Evolutionary conservation across 1,140 invertebrate species (phyloP).

Genomic region (Drosophila eugracilis): DNA sequence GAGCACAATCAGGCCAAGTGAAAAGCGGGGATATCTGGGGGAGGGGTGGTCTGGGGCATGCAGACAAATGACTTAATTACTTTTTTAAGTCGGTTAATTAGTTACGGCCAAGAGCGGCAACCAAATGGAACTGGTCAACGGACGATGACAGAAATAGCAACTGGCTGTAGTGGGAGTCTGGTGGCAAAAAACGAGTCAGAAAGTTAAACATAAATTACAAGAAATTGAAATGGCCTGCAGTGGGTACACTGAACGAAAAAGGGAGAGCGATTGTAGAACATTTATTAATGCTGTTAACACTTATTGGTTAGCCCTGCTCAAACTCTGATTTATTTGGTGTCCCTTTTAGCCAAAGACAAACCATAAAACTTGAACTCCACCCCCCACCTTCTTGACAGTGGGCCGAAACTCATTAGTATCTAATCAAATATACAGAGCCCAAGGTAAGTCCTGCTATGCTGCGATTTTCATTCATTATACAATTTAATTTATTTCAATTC

Average conservation of each 20-base stretch:
- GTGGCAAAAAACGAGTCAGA: constrained; percentile 28
- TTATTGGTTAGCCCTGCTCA: not conserved
- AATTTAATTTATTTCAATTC: constrained; percentile 19
- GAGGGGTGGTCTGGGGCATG: constrained; percentile 61
- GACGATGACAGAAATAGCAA: constrained; percentile 32
- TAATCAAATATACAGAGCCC: not conserved
- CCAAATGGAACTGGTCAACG: constrained; percentile 53
- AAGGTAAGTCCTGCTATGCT: not conserved
- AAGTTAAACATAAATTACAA: constrained; percentile 76
- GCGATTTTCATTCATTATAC: not conserved
- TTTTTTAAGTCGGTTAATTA: constrained; percentile 81
- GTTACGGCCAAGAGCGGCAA: constrained; percentile 56
- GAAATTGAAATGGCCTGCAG: constrained; percentile 42
- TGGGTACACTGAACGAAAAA: constrained; percentile 1
- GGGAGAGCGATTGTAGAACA: constrained; percentile 27
- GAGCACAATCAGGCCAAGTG: constrained; percentile 28
- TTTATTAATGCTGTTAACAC: constrained; percentile 52
- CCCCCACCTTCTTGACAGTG: too few species aligned
- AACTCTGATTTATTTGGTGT: constrained; percentile 17
- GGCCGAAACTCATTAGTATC: not conserved
- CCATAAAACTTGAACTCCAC: constrained; percentile 4
- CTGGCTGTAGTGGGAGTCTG: not conserved
- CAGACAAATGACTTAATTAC: constrained; percentile 82
- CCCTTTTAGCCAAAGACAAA: constrained; percentile 10
- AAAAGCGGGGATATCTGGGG: not conserved